Conservation (phyloP, 2,888 invertebrate genomes). For the Sinelater perroti region DNA sequence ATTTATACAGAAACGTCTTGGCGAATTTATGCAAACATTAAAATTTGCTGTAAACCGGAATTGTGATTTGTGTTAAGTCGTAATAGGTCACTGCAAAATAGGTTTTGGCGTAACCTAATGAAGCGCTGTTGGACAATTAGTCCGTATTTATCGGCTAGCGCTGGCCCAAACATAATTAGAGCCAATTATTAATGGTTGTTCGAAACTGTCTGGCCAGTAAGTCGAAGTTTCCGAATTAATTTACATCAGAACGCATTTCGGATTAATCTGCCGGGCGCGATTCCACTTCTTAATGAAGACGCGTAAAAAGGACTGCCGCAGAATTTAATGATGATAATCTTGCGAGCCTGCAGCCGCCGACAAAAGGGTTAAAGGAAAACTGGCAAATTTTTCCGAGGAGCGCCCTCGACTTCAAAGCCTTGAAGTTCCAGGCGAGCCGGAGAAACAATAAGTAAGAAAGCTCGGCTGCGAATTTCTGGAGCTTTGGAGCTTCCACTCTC, state of each 20-base stretch:
- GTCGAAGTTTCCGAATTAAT: slow-evolving; percentile 35
- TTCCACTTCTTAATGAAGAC: background rate
- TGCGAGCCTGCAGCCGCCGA: background rate
- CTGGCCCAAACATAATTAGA: slow-evolving; percentile 40
- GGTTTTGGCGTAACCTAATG: slow-evolving; percentile 36
- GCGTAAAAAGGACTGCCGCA: slow-evolving; percentile 4
- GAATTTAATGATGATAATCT: background rate
- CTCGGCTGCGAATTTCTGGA: slow-evolving; percentile 9
- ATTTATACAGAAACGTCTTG: background rate
- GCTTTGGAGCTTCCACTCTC: slow-evolving; percentile 18
- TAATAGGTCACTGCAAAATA: slow-evolving; percentile 33
- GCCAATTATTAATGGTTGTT: slow-evolving; percentile 42
- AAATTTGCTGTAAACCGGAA: too few relatives aligned
- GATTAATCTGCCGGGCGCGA: slow-evolving; percentile 16
- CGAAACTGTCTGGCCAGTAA: slow-evolving; percentile 39
- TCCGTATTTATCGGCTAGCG: slow-evolving; percentile 40
- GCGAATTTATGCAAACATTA: background rate
- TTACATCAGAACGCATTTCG: slow-evolving; percentile 32
- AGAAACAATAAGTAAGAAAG: slow-evolving; percentile 18
- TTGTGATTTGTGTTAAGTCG: slow-evolving; percentile 28
- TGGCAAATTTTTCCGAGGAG: background rate
- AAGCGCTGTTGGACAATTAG: slow-evolving; percentile 38
- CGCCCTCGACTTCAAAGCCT: slow-evolving; percentile 2
- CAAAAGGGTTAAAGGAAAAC: background rate
- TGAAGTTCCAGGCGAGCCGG: background rate